phyloP scores from a whole-genome alignment of 2,888 invertebrate species.

The Malthinus seriepunctatus region DNA sequence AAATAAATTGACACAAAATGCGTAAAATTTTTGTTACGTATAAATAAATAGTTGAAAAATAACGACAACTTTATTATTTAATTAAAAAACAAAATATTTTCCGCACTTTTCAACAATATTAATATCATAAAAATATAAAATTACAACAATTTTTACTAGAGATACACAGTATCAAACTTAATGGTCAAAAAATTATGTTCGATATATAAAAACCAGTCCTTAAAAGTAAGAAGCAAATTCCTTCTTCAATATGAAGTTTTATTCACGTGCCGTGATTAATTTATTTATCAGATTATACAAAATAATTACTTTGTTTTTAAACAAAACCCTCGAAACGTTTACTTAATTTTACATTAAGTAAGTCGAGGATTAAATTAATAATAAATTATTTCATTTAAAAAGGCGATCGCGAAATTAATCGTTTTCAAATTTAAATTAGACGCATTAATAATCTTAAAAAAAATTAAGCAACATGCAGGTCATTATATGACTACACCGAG shows the following conservation, averaged over 20 bases:
- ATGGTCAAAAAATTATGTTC: slow-evolving; percentile 29
- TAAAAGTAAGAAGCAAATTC: slow-evolving; percentile 24
- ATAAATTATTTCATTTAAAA: slow-evolving; percentile 1
- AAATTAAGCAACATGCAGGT: slow-evolving; percentile 3
- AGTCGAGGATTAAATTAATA: background rate
- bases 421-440: background rate
- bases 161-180: slow-evolving; percentile 58
- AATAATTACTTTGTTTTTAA: slow-evolving; percentile 2
- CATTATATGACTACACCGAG: slow-evolving; percentile 2
- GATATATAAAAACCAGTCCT: slow-evolving; percentile 29
- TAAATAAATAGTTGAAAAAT: background rate
- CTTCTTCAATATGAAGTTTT: slow-evolving; percentile 32
- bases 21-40: slow-evolving; percentile 3
- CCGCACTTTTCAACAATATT: slow-evolving; percentile 17
- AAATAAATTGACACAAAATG: slow-evolving; percentile 15
- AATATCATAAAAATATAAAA: slow-evolving; percentile 43
- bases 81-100: slow-evolving; percentile 1
- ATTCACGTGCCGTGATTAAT: slow-evolving; percentile 17
- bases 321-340: slow-evolving; percentile 16
- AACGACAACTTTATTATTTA: background rate
- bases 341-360: slow-evolving; percentile 16
- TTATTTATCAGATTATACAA: slow-evolving; percentile 10
- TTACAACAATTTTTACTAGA: slow-evolving; percentile 56
- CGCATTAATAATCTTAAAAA: slow-evolving; percentile 1
- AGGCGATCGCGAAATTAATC: slow-evolving; percentile 2